Evolutionary conservation across 1,140 invertebrate genomes (phyloP).

Genomic region (Drosophila pseudoananassae): DNA sequence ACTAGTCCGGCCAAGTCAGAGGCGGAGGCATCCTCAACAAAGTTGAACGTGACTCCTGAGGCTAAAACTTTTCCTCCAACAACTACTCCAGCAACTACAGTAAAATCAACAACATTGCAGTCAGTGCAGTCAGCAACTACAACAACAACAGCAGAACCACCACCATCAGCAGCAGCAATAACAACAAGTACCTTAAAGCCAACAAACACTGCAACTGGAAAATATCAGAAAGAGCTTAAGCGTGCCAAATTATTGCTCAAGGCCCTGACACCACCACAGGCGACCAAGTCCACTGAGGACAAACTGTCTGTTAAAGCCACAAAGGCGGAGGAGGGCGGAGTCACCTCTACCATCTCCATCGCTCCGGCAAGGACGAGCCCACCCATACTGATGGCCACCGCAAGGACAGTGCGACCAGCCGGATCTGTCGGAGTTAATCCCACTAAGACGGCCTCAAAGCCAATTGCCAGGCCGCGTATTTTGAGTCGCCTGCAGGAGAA

Average conservation of each 20-base stretch:
- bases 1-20: constrained; percentile 69
- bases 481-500: constrained; percentile 86
- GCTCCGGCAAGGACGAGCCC: constrained; percentile 4
- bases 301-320: constrained; percentile 57
- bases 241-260: constrained; percentile 82
- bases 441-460: constrained; percentile 72
- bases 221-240: constrained; percentile 77
- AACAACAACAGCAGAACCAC: neutral
- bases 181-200: constrained; percentile 8
- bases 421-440: constrained; percentile 54
- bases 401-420: constrained; percentile 24
- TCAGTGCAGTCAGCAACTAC: constrained; percentile 17
- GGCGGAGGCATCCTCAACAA: constrained; percentile 28
- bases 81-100: constrained; percentile 24
- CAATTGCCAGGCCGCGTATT: constrained; percentile 78
- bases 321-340: neutral
- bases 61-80: constrained; percentile 55
- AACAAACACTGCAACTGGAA: constrained; percentile 35
- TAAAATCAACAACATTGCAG: constrained; percentile 4
- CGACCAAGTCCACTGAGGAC: constrained; percentile 27
- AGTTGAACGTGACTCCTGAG: constrained; percentile 50
- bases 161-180: constrained; percentile 10
- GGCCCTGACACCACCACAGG: constrained; percentile 50
- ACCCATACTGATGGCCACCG: constrained; percentile 16
- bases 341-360: constrained; percentile 14